Conservation (phyloP, 2,888 invertebrate species). For the Eilema depressum region DNA sequence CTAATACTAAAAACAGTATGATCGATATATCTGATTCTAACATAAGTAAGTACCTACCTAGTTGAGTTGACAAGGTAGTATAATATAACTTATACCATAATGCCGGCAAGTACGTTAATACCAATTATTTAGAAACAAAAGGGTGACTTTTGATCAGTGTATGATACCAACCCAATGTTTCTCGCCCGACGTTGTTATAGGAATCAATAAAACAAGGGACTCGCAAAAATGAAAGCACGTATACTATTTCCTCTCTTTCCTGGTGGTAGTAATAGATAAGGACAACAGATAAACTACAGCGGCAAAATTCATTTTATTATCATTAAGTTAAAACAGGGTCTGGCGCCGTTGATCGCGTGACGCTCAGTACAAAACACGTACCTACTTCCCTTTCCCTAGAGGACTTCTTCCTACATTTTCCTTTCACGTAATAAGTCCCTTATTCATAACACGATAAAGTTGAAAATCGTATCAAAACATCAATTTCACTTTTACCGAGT, state of each 20-base stretch:
- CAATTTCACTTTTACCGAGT: constrained; percentile 41
- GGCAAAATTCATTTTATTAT: constrained; percentile 75
- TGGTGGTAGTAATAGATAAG: constrained; percentile 49
- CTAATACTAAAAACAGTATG: no score
- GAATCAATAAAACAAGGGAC: constrained; percentile 69
- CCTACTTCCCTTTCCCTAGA: constrained; percentile 56
- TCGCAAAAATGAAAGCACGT: constrained; percentile 53
- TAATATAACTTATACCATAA: background rate
- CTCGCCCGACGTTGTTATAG: constrained; percentile 53
- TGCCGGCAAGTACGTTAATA: background rate
- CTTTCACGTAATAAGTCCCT: constrained; percentile 31
- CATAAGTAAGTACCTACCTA: no score
- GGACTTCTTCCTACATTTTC: constrained; percentile 39
- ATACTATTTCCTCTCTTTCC: constrained; percentile 47
- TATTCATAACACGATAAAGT: constrained; percentile 51
- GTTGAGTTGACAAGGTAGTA: no score
- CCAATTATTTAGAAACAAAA: background rate
- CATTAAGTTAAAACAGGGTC: constrained; percentile 71
- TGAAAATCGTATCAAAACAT: constrained; percentile 34
- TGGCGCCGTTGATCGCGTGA: constrained; percentile 79
- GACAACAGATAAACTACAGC: constrained; percentile 57
- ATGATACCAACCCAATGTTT: constrained; percentile 36
- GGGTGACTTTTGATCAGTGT: constrained; percentile 23
- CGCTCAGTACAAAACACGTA: constrained; percentile 57
- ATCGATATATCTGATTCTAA: no score